phyloP scores from a whole-genome alignment of 2,797 vertebrate species.

The Gorsachius magnificus region DNA sequence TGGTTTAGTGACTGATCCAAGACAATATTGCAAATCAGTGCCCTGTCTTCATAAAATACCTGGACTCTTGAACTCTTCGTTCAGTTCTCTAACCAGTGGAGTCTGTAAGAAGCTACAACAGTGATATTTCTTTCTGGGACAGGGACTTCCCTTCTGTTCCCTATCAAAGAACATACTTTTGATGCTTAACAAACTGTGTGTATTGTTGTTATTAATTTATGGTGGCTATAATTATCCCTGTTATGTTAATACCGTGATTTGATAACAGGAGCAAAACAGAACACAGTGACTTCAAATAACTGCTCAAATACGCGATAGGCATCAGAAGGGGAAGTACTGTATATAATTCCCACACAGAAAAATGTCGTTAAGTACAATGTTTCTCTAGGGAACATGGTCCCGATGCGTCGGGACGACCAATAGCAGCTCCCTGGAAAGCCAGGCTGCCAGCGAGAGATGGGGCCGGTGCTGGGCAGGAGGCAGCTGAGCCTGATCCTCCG shows the following conservation, averaged over 20 bases:
- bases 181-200: background rate
- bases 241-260: slow-evolving; percentile 18
- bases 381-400: slow-evolving; percentile 30
- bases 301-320: slow-evolving; percentile 40
- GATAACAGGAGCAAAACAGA: slow-evolving; percentile 39
- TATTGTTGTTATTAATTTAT: slow-evolving; percentile 39
- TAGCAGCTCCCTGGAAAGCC: background rate
- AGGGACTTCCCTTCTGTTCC: background rate
- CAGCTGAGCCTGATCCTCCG: background rate
- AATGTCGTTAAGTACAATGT: slow-evolving; percentile 36
- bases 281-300: slow-evolving; percentile 19
- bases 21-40: background rate
- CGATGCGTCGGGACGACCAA: background rate
- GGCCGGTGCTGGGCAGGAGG: background rate
- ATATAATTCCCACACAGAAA: slow-evolving; percentile 59
- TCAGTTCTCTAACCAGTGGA: background rate
- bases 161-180: slow-evolving; percentile 1
- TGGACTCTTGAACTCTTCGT: background rate
- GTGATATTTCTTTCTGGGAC: background rate
- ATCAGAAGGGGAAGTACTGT: slow-evolving; percentile 54
- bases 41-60: background rate
- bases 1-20: background rate
- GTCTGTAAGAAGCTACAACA: background rate
- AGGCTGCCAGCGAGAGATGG: background rate
- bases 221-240: slow-evolving; percentile 33